Evolutionary conservation across 2,113 vertebrate species (phyloP).

Genomic region (Rhinopomastus cyanomelas): DNA sequence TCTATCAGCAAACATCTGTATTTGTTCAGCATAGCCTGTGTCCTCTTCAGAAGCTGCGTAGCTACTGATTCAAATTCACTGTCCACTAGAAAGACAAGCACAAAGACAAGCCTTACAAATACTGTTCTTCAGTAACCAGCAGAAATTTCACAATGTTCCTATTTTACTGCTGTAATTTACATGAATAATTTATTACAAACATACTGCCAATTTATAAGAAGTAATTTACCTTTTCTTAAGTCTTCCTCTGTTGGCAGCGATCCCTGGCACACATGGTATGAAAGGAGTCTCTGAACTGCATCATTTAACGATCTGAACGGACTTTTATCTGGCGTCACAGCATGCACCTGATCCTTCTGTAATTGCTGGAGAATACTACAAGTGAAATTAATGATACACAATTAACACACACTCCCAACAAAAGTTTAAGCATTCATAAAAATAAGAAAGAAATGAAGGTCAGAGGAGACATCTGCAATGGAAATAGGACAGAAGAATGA

Average conservation of each 20-base stretch:
- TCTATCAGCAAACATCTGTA: slow-evolving; percentile 94
- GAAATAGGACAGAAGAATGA: slow-evolving; percentile 20
- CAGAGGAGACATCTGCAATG: neutral
- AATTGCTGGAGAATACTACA: slow-evolving; percentile 88
- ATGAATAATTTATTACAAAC: neutral
- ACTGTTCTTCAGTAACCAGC: neutral
- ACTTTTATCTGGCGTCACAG: slow-evolving; percentile 81
- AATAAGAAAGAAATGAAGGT: neutral
- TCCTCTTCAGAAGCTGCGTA: slow-evolving; percentile 90
- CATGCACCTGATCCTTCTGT: slow-evolving; percentile 84
- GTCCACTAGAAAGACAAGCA: slow-evolving; percentile 82
- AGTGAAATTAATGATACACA: neutral
- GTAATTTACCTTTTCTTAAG: slow-evolving; percentile 78
- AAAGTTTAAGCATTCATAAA: neutral
- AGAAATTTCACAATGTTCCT: neutral
- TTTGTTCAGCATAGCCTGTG: slow-evolving; percentile 95
- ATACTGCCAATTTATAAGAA: neutral
- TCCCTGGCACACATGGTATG: slow-evolving; percentile 94
- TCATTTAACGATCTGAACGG: slow-evolving; percentile 85
- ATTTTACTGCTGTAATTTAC: neutral
- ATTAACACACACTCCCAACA: neutral
- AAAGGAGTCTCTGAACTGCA: slow-evolving; percentile 86
- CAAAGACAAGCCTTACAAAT: slow-evolving; percentile 27
- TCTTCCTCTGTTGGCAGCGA: slow-evolving; percentile 85
- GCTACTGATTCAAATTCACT: slow-evolving; percentile 91